Base-by-base conservation (phyloP, 2,113 vertebrate genomes). In the Dasyprocta punctata region DNA sequence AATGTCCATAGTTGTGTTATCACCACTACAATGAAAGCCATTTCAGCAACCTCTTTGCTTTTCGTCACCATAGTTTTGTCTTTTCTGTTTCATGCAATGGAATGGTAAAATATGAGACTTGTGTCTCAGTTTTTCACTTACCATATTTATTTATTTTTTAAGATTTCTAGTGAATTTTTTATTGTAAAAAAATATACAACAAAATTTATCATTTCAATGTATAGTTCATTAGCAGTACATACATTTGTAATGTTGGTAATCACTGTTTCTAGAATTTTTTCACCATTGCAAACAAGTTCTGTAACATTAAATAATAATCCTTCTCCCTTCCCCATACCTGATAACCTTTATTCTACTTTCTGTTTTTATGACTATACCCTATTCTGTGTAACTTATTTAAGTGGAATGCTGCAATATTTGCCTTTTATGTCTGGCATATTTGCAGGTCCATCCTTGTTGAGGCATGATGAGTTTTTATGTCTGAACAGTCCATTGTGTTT, bases 51-150 rank as follows among this genome's bases (percentile, higher is more conserved):
- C 33, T 63, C 38, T 60, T 67, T 93, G 73, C 33, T 88, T 65
- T 92, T 47, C 80, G 36, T 93, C 69, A 80, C 36, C 26, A 30
- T 65, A n/a, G 58, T 83, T 88, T 83, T 78, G 5, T 67, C 47
- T 88, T 88, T 65, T 83, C 49, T 77, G 12, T 63, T 86, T 81
- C 36, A 36, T 56, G 7, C 44, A 86, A 7, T 80, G 52, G 28
- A 94, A 61, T 92, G 69, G 54, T 63, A 88, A 92, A 61, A 47
- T 88, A 36, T 73, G 85, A 85, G 10, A 60, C 56, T 47, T 33
- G 13, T 90, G 24, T 75, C 65, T 91, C 26, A 8, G 19, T 93
- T 65, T 77, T 95, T 90, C 30, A 82, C 22, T 86, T 92, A 95
- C 44, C 33, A 75, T 58, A 60, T 58, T 14, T 49, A 67, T 63